Evolutionary conservation across 2,888 invertebrate species (phyloP).

Genomic region (Nemotelus nigrinus): DNA sequence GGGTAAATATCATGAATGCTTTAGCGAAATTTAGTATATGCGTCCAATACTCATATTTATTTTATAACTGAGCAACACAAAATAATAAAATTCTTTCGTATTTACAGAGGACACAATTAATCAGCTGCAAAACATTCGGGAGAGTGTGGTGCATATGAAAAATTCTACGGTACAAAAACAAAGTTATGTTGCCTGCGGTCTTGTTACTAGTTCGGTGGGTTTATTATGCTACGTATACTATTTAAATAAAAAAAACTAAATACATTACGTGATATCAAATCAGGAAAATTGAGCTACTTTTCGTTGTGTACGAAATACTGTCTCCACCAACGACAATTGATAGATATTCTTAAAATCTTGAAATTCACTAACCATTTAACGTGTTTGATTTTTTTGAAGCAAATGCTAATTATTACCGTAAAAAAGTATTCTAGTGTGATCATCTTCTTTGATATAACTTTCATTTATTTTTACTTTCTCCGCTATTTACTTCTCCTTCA

Average conservation of each 20-base stretch:
- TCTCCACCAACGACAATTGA: too few species aligned
- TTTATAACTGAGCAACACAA: not conserved
- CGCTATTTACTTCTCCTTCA: too few species aligned
- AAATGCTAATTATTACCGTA: too few species aligned
- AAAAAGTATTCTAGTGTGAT: too few species aligned
- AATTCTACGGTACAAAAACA: slow-evolving; percentile 62
- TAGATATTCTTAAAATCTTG: too few species aligned
- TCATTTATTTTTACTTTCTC: too few species aligned
- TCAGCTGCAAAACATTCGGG: slow-evolving; percentile 64
- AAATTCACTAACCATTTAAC: too few species aligned
- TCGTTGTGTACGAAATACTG: too few species aligned
- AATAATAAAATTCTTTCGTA: slow-evolving; percentile 10
- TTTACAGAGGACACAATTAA: slow-evolving; percentile 62
- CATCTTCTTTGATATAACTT: too few species aligned
- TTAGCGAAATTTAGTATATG: not conserved
- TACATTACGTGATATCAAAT: too few species aligned
- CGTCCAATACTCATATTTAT: not conserved
- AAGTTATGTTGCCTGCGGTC: slow-evolving; percentile 53
- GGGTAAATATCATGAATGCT: slow-evolving; percentile 58
- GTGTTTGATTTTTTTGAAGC: too few species aligned
- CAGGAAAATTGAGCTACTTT: too few species aligned
- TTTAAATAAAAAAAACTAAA: not conserved
- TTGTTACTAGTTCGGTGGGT: slow-evolving; percentile 57
- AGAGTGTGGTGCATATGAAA: slow-evolving; percentile 65
- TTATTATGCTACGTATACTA: not conserved